Conservation (phyloP, 2,113 vertebrate genomes). For the Edolisoma coerulescens region DNA sequence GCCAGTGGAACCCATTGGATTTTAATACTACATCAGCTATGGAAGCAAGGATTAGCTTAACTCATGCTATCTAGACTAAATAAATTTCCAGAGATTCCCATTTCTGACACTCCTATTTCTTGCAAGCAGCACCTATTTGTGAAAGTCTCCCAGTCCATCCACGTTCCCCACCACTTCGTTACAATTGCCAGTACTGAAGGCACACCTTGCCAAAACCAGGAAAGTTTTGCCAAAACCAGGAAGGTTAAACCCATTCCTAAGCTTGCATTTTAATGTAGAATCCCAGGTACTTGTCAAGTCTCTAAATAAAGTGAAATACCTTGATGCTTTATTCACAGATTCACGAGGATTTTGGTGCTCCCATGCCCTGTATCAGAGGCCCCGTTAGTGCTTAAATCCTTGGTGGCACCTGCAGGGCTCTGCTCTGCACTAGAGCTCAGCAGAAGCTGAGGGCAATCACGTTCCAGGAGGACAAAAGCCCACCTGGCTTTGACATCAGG, state of each 20-base stretch:
- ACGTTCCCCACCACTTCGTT: background rate
- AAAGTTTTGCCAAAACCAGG: background rate
- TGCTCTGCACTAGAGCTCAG: background rate
- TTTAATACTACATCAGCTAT: background rate
- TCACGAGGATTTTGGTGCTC: background rate
- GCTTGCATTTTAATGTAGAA: background rate
- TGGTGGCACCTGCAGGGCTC: background rate
- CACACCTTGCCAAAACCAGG: background rate
- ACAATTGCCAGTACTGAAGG: background rate
- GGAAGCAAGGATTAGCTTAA: background rate
- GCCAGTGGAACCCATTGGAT: fast-evolving
- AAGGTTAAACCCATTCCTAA: background rate
- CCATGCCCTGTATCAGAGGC: background rate
- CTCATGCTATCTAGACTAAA: background rate
- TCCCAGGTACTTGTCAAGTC: background rate
- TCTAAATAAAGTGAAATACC: background rate
- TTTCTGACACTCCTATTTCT: background rate
- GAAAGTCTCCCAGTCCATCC: background rate
- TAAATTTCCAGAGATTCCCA: background rate
- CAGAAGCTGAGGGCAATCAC: background rate
- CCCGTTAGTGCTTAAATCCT: fast-evolving
- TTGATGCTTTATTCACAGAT: background rate
- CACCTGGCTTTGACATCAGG: background rate
- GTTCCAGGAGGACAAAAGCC: background rate
- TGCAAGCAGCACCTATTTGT: background rate